A percentile compares a stretch with the other conserved stretches of the same genome.
Evolutionary conservation across 2,797 vertebrate genomes (phyloP).

Genomic region (Crocidura indochinensis): DNA sequence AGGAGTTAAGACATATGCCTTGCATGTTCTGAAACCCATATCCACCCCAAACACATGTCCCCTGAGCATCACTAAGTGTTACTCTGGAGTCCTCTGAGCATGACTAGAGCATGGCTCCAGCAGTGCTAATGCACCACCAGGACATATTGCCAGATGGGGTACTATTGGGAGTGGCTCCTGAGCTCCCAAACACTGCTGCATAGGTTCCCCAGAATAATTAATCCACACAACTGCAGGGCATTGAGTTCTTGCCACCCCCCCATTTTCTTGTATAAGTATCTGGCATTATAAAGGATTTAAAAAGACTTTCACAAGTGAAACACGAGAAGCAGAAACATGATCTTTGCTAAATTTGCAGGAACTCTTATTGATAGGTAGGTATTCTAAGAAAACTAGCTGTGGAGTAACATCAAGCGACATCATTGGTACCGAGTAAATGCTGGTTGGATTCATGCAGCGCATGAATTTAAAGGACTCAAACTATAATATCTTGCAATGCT

Average conservation of each 20-base stretch:
- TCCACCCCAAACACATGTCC: too few relatives aligned
- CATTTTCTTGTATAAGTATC: constrained; percentile 25
- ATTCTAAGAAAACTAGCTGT: constrained; percentile 6
- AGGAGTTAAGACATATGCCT: too few relatives aligned
- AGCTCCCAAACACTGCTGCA: too few relatives aligned
- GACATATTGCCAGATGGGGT: too few relatives aligned
- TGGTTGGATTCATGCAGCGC: not conserved
- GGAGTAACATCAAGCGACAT: not conserved
- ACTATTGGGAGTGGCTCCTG: too few relatives aligned
- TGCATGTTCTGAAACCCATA: too few relatives aligned
- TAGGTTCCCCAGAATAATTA: too few relatives aligned
- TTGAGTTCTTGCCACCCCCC: not conserved
- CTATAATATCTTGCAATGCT: not conserved
- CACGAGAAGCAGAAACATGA: constrained; percentile 27
- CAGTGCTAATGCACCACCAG: too few relatives aligned
- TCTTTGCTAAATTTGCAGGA: constrained; percentile 7
- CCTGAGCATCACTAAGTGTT: too few relatives aligned
- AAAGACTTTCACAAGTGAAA: not conserved
- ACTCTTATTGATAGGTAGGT: not conserved
- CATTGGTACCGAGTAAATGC: not conserved
- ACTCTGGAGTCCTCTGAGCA: too few relatives aligned
- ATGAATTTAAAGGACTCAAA: constrained; percentile 17
- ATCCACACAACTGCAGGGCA: not conserved
- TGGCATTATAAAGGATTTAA: constrained; percentile 7
- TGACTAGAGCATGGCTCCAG: too few relatives aligned